A percentile compares a stretch with the other conserved stretches of the same genome.
phyloP scores from a whole-genome alignment of 2,113 vertebrate species.

The Psittacara wagleri region DNA sequence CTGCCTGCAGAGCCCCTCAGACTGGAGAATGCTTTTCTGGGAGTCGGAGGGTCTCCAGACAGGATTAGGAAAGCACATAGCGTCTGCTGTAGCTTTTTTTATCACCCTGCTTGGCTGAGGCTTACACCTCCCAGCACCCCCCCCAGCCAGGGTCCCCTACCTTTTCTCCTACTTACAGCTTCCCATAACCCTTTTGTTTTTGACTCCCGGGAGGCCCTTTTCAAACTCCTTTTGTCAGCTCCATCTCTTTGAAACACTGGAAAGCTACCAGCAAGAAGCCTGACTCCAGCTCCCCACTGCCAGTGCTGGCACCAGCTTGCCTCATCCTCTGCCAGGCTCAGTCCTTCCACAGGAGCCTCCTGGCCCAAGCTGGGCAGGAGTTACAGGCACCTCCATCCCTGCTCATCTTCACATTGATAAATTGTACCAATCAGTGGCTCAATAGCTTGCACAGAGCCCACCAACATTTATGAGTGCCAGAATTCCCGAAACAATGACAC shows the following conservation, averaged over 20 bases:
- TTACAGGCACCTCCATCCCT: background rate
- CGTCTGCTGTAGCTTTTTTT: background rate
- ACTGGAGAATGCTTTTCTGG: conserved; percentile 22
- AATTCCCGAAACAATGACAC: background rate
- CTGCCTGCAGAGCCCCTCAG: conserved; percentile 51
- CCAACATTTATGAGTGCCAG: background rate
- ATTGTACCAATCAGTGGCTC: accelerated
- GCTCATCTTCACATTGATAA: background rate
- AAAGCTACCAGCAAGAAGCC: background rate
- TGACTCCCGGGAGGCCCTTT: conserved; percentile 19
- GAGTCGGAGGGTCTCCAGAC: conserved; percentile 59
- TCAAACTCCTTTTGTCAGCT: conserved; percentile 33
- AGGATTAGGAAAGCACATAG: conserved; percentile 48
- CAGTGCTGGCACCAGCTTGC: background rate
- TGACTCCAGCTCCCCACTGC: background rate
- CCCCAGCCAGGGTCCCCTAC: background rate
- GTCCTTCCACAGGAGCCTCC: background rate
- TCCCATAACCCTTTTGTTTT: conserved; percentile 38
- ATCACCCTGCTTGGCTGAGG: conserved; percentile 20
- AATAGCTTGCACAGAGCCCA: background rate
- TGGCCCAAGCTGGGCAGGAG: background rate
- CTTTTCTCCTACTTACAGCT: background rate
- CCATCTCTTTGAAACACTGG: background rate
- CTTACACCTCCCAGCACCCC: background rate
- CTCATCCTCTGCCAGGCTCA: background rate